Percentiles rank a stretch among this genome's conserved stretches.
These are phyloP conservation scores for Chelonoidis abingdonii DNA, from an alignment of 2,113 vertebrate species.

Conservation along the genomic window DNA sequence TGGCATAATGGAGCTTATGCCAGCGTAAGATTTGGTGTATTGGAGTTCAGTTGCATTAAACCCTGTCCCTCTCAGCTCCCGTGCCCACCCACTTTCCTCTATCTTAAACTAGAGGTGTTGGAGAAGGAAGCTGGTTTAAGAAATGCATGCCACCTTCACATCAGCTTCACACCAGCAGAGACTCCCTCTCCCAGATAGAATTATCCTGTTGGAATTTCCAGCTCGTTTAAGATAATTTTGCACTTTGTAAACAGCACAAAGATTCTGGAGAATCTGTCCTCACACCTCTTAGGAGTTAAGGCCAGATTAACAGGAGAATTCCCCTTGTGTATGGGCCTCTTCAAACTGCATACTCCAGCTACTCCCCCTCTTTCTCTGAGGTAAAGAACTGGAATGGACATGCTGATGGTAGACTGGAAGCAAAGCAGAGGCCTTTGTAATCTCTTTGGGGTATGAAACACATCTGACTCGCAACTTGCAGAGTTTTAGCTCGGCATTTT, in stretches of 20 bases:
- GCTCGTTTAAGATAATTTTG: background rate
- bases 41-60: background rate
- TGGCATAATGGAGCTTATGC: background rate
- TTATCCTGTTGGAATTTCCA: background rate
- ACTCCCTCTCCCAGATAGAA: background rate
- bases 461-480: background rate
- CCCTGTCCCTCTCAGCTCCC: background rate
- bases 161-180: background rate
- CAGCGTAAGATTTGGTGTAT: background rate
- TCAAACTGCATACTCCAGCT: background rate
- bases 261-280: background rate
- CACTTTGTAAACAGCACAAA: background rate
- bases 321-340: background rate
- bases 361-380: background rate
- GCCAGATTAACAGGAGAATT: background rate
- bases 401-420: background rate
- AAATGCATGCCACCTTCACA: background rate
- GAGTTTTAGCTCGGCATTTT: background rate
- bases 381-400: background rate
- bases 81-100: background rate
- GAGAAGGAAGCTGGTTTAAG: background rate
- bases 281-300: background rate
- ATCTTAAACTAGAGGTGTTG: background rate
- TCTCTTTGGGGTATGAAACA: background rate
- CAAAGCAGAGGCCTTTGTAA: background rate